Evolutionary conservation across 2,888 invertebrate genomes (phyloP), one percentile per base, ranked within the genome.

Genomic region (Hermaeophaga mercurialis): DNA sequence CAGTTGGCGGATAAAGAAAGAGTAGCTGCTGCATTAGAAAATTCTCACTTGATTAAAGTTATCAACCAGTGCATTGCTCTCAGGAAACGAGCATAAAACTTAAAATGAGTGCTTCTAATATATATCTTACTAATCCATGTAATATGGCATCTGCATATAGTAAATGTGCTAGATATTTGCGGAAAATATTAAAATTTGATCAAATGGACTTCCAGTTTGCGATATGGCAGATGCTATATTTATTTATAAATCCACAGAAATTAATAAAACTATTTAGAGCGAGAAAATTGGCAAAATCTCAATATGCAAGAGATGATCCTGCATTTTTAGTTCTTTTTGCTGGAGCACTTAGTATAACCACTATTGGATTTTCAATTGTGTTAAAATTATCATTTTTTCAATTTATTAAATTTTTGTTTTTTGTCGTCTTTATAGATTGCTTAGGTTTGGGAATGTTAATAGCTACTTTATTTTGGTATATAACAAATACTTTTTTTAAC

Each of bases 121-220:
- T 58, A 33, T 54, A 54, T 31, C 34, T 56, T n/a, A 14, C 50
- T 8, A 57, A 48, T 1, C 58, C 48, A 1, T 84, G 84, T 47
- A 85, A 87, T 66, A 87, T 88, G 66, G 87, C 89, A 66, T 88
- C 91, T 58, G 95, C 94, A 1, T 89, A 94, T 2, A 88, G 93
- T 33, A 95, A 96, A 79, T 85, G 91, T 59, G 91, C 90, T 78
- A 90, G 91, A 80, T 94, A 94, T 78, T 80, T 96, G 47, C 81
- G 91, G 64, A 84, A 94, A 71, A 79, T 95, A 57, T 82, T 94
- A 57, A 91, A 93, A 78, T 95, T 96, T 74, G 87, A 92, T 72
- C 97, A 98, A 80, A 99, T 99, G 98, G 98, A 99, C 80, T 99
- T 99, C 80, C 96, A 99, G 76, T 98, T 96, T 81, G 98, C 98